Evolutionary conservation across 1,140 invertebrate genomes (phyloP), one percentile per base, ranked within the genome.

Genomic region (Linepithema humile): DNA sequence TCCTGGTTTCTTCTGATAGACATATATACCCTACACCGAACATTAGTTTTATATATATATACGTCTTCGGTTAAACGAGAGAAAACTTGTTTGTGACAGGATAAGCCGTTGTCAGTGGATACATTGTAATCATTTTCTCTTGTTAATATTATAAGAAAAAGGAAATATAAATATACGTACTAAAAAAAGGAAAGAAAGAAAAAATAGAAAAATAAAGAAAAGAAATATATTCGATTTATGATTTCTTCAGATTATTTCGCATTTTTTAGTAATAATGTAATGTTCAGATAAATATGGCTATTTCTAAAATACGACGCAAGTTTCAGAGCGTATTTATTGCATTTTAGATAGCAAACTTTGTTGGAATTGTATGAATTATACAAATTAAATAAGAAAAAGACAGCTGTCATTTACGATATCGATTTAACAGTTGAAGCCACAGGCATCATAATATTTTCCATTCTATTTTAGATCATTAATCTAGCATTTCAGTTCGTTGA

Each of bases 391-490:
- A 26, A 32, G 23, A 4, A 43, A 53, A 67, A 67, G 15, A 15
- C 10, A 6, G 32, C 4, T 2, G 15, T 26, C 3, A n/a, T n/a
- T n/a, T 26, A 12, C 0, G 29, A 9, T 20, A 50, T 77, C 60
- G 45, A 67, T 35, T 78, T 67, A 69, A 64, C n/a, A 64, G 20
- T 64, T 23, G 9, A 15, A 55, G 40, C 60, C 26, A 60, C 55
- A 17, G 55, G 55, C 55, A 4, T 38, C 20, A 12, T 0, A 6
- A 53, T 75, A 23, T 55, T 55, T 38, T 55, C 9, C 62, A 38
- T 69, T 67, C 45, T 26, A 55, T 69, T 78, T 78, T 78, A 78
- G 9, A 75, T 75, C 23, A 23, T 78, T 55, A 55, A 69, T 69
- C 48, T 32, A 67, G 23, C 62, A 29, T 40, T 69, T 53, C 48